phyloP scores from a whole-genome alignment of 2,797 vertebrate genomes.

The Clarias pachynema region DNA sequence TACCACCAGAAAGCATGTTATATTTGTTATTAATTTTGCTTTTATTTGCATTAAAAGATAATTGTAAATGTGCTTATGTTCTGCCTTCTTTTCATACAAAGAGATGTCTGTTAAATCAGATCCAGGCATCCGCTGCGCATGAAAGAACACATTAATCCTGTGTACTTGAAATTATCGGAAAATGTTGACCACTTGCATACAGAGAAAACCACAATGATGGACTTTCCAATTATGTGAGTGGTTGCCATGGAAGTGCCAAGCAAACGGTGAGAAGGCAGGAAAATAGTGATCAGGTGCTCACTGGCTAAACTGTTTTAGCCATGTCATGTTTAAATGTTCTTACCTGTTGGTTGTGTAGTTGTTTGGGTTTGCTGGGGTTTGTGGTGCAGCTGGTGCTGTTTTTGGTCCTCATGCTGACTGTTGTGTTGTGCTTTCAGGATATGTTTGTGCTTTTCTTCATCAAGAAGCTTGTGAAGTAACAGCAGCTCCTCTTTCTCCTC shows the following conservation, averaged over 20 bases:
- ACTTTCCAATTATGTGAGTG: background rate
- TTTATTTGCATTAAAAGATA: background rate
- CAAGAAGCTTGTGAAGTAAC: slow-evolving; percentile 71
- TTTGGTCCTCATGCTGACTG: slow-evolving; percentile 48
- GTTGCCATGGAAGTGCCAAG: background rate
- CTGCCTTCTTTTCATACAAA: background rate
- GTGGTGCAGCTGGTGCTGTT: slow-evolving; percentile 52
- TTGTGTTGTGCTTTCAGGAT: slow-evolving; percentile 62
- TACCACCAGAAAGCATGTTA: background rate
- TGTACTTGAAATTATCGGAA: no score
- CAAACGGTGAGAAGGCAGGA: background rate
- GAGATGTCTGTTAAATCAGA: background rate
- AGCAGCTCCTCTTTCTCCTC: slow-evolving; percentile 72
- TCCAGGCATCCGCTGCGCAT: background rate
- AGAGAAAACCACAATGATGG: background rate
- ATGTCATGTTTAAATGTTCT: background rate
- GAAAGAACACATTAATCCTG: background rate
- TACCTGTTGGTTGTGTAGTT: slow-evolving; percentile 71
- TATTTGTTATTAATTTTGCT: background rate
- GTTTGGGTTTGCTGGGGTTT: slow-evolving; percentile 66
- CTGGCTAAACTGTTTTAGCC: background rate
- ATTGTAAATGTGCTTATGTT: background rate
- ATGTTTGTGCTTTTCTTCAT: slow-evolving; percentile 75
- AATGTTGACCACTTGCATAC: no score
- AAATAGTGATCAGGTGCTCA: background rate